Evolutionary conservation across 2,113 vertebrate species (phyloP).

Genomic region (Psammodynastes pulverulentus): DNA sequence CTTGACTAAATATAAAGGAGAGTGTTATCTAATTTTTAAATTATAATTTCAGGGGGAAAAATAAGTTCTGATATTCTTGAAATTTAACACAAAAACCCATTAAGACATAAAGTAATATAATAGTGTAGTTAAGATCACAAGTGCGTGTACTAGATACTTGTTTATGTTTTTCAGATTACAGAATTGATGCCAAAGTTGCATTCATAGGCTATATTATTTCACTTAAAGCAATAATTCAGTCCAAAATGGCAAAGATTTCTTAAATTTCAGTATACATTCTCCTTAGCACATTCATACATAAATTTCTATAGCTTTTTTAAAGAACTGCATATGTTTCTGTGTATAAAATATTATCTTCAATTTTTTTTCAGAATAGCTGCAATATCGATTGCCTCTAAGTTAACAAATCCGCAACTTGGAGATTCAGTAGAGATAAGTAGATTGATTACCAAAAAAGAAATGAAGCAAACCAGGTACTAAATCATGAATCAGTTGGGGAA

Average conservation of each 20-base stretch:
- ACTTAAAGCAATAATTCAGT: not conserved
- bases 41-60: not conserved
- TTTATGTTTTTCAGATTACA: not conserved
- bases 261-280: not conserved
- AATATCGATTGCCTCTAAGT: constrained; percentile 92
- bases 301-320: not conserved
- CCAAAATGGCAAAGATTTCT: not conserved
- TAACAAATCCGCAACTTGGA: constrained; percentile 93
- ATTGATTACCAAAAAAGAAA: constrained; percentile 92
- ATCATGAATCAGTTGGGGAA: not conserved
- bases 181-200: not conserved
- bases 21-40: not conserved
- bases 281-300: not conserved
- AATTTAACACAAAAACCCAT: not conserved
- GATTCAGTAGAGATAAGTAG: constrained; percentile 92
- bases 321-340: not conserved
- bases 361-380: constrained; percentile 84
- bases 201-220: not conserved
- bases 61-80: not conserved
- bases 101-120: not conserved
- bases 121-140: not conserved
- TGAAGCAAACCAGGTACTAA: constrained; percentile 84
- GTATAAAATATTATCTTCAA: not conserved
- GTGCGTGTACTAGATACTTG: not conserved
- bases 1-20: not conserved